Evolutionary conservation across 35 echinoderm and acorn worm genomes (phyloP).

Genomic region (Heliocidaris erythrogramma): DNA sequence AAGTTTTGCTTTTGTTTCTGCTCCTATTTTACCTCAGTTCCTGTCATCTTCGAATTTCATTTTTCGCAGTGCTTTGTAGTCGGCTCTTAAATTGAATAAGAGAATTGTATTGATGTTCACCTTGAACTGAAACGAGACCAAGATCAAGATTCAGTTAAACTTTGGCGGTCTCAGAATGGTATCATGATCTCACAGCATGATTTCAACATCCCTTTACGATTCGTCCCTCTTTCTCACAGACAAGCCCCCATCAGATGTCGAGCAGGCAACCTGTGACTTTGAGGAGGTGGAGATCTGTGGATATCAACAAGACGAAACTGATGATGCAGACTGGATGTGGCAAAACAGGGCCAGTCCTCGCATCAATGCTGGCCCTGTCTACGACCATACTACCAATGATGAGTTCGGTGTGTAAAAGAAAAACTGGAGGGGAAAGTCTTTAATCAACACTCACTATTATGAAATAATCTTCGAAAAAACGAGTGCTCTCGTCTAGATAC

Average conservation of each 20-base stretch:
- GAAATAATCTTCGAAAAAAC: too few species aligned
- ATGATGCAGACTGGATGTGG: constrained; percentile 85
- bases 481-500: too few species aligned
- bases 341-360: constrained; percentile 59
- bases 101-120: too few species aligned
- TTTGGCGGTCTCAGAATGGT: not conserved
- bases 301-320: constrained; percentile 72
- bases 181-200: not conserved
- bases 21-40: too few species aligned
- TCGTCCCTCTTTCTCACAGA: not conserved
- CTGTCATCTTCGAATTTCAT: too few species aligned
- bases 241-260: not conserved
- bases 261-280: constrained; percentile 65
- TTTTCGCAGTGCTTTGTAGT: too few species aligned
- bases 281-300: constrained; percentile 81
- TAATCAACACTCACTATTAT: too few species aligned
- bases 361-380: constrained; percentile 60
- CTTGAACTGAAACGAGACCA: too few species aligned
- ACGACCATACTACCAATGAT: constrained; percentile 70
- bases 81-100: too few species aligned
- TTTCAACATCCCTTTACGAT: not conserved
- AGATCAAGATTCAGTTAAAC: too few species aligned
- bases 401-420: constrained; percentile 61
- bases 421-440: too few species aligned
- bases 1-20: too few species aligned